phyloP scores from a whole-genome alignment of 92 coral and sea anemone species.

The Paramuricea clavata region DNA sequence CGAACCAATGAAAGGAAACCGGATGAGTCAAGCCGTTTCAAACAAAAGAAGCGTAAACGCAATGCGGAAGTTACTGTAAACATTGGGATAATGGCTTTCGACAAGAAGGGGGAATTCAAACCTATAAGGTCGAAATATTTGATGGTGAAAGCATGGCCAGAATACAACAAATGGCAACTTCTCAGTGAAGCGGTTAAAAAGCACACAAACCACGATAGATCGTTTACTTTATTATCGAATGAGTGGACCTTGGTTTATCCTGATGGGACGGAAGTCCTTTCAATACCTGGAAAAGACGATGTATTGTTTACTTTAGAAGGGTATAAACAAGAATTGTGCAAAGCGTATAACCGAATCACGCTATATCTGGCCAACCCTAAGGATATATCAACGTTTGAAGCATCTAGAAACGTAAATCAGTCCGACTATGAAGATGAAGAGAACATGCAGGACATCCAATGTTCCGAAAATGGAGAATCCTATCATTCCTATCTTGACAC shows the following conservation, averaged over 20 bases:
- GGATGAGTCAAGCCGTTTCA: too few species aligned
- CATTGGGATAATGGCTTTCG: constrained; percentile 15
- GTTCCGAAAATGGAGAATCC: neutral
- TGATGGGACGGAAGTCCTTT: neutral
- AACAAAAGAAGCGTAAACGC: neutral
- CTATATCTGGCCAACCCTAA: too few species aligned
- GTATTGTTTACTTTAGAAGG: too few species aligned
- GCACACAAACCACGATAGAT: constrained; percentile 22
- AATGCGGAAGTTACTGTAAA: neutral
- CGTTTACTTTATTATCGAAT: neutral
- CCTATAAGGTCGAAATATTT: too few species aligned
- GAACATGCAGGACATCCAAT: constrained; percentile 2
- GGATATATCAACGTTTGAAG: too few species aligned
- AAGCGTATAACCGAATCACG: too few species aligned
- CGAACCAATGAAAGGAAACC: too few species aligned
- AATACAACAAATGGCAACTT: constrained; percentile 16
- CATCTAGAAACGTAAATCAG: too few species aligned
- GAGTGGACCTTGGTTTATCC: too few species aligned
- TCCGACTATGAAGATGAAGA: neutral
- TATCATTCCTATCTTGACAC: too few species aligned
- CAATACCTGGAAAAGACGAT: too few species aligned
- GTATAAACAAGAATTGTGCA: constrained; percentile 14
- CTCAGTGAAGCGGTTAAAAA: constrained; percentile 22
- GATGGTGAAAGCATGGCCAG: constrained; percentile 11
- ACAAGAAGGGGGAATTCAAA: neutral